Conservation (phyloP, 1,140 invertebrate species). For the Sycobia sp. region DNA sequence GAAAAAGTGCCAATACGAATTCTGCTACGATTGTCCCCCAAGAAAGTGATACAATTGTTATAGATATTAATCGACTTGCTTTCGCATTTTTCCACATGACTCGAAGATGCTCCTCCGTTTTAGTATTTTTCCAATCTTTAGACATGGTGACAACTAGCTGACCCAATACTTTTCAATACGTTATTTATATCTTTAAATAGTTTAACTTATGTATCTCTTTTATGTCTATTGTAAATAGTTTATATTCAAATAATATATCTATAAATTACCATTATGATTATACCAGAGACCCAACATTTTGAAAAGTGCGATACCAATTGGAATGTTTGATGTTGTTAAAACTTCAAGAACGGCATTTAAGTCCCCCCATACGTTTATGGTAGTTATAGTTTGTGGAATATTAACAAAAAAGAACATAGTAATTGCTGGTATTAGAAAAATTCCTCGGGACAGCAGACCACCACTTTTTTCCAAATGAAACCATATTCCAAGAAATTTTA, state of each 20-base stretch:
- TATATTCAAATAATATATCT: too few species aligned
- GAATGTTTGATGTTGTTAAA: conserved; percentile 26
- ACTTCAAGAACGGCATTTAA: conserved; percentile 34
- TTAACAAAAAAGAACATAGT: conserved; percentile 24
- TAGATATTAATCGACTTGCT: conserved; percentile 24
- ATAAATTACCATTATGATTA: conserved; percentile 33
- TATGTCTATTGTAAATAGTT: too few species aligned
- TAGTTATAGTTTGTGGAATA: conserved; percentile 31
- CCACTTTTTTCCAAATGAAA: conserved; percentile 26
- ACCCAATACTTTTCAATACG: conserved; percentile 28
- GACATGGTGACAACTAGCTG: conserved; percentile 32
- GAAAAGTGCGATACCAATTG: conserved; percentile 15
- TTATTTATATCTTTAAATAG: not conserved
- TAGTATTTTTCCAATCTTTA: conserved; percentile 27
- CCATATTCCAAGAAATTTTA: conserved; percentile 38
- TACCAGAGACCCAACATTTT: conserved; percentile 29
- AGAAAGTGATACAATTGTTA: conserved; percentile 18
- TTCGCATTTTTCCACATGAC: conserved; percentile 31
- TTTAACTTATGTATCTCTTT: not conserved
- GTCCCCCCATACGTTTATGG: conserved; percentile 29
- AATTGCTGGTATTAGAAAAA: conserved; percentile 5
- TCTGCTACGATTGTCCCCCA: conserved; percentile 6
- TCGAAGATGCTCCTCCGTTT: not conserved
- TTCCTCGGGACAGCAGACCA: not conserved
- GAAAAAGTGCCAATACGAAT: not conserved